phyloP scores from a whole-genome alignment of 2,113 vertebrate genomes.

The Bombycilla garrulus region DNA sequence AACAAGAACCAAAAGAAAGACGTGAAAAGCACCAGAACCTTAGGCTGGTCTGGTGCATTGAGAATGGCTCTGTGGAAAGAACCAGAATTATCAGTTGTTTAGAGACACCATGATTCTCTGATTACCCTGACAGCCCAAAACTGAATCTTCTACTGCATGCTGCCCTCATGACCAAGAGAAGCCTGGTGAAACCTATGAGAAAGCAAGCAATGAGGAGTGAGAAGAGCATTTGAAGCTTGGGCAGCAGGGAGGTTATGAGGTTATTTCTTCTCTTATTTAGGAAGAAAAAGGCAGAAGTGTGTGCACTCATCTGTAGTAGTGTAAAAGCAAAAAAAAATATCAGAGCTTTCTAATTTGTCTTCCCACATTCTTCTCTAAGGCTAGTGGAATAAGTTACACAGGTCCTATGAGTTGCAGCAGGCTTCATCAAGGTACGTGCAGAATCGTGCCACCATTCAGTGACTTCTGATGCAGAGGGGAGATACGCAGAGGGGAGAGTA shows the following conservation, averaged over 20 bases:
- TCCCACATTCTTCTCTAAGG: not conserved
- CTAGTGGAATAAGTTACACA: not conserved
- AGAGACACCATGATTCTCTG: not conserved
- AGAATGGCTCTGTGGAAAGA: not conserved
- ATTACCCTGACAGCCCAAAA: not conserved
- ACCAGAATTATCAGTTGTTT: not conserved
- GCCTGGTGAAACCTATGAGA: not conserved
- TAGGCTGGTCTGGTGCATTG: not conserved
- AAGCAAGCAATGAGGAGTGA: not conserved
- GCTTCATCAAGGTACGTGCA: not conserved
- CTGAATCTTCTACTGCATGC: not conserved
- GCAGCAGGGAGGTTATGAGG: not conserved
- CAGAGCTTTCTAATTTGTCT: not conserved
- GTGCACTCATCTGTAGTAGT: not conserved
- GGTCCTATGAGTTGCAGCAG: not conserved
- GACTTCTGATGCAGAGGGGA: not conserved
- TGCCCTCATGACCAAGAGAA: not conserved
- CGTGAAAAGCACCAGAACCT: not conserved
- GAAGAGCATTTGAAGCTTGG: not conserved
- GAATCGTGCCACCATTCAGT: not conserved
- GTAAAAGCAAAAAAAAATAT: not conserved
- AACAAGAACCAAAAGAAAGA: not conserved
- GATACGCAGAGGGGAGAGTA: not conserved
- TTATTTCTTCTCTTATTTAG: not conserved
- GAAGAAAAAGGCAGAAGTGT: not conserved